These are phyloP conservation scores for Crotalus helleri DNA, from an alignment of 2,113 vertebrate species.

Conservation along the genomic window DNA sequence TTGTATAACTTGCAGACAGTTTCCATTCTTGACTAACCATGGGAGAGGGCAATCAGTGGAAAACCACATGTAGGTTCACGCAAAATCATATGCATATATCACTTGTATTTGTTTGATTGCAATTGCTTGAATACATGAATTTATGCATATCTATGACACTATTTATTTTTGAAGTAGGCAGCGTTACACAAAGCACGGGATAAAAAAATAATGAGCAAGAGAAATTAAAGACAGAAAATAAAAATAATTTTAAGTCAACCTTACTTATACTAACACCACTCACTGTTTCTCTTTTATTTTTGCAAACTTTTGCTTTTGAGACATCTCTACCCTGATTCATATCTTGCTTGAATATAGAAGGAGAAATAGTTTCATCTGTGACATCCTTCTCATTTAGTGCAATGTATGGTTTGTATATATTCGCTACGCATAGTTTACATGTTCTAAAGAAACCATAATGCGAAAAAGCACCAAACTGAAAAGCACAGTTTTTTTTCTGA, in stretches of 20 bases:
- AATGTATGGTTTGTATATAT: not conserved
- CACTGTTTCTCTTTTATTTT: not conserved
- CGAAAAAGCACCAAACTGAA: not conserved
- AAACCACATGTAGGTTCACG: not conserved
- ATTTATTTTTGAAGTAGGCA: not conserved
- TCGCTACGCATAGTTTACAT: not conserved
- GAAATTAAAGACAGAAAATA: not conserved
- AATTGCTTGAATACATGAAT: not conserved
- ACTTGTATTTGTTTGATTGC: not conserved
- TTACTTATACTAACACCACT: not conserved
- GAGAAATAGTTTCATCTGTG: not conserved
- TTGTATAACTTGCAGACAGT: not conserved
- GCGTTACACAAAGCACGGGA: not conserved
- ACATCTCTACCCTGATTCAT: not conserved
- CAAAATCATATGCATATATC: not conserved
- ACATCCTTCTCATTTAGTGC: not conserved
- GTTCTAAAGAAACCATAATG: not conserved
- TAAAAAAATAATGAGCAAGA: not conserved
- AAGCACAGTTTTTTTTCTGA: not conserved
- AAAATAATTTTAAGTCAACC: not conserved
- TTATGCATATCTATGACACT: not conserved
- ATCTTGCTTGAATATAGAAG: not conserved
- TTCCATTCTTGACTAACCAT: not conserved
- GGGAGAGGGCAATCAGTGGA: not conserved
- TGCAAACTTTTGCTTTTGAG: not conserved